Evolutionary conservation across 2,113 vertebrate genomes (phyloP).

Genomic region (Embiotoca jacksoni): DNA sequence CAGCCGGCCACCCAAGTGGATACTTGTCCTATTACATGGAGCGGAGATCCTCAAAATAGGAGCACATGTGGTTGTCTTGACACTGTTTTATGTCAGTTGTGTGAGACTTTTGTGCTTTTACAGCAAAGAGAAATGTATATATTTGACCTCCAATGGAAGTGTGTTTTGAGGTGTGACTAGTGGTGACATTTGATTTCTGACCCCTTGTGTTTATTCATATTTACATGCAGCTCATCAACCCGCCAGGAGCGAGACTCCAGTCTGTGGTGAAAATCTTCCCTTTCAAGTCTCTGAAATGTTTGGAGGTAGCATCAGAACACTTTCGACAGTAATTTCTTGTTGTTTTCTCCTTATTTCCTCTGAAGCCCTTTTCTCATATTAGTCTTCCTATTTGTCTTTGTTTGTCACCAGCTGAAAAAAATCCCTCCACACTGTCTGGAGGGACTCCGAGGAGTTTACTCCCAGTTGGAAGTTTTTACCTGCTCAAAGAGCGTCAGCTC

Average conservation of each 20-base stretch:
- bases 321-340: neutral
- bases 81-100: too few relatives aligned
- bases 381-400: neutral
- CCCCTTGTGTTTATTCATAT: neutral
- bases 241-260: slow-evolving; percentile 82
- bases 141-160: too few relatives aligned
- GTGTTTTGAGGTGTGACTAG: neutral
- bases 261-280: slow-evolving; percentile 94
- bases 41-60: too few relatives aligned
- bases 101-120: too few relatives aligned
- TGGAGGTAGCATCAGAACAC: slow-evolving; percentile 86
- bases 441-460: slow-evolving; percentile 93
- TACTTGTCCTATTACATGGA: too few relatives aligned
- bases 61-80: too few relatives aligned
- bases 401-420: slow-evolving; percentile 81
- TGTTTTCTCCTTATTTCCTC: neutral
- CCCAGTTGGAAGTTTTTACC: slow-evolving; percentile 92
- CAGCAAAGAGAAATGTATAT: too few relatives aligned
- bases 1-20: too few relatives aligned
- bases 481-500: slow-evolving; percentile 91
- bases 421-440: slow-evolving; percentile 91
- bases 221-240: slow-evolving; percentile 86
- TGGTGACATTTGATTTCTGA: too few relatives aligned
- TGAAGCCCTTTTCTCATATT: neutral
- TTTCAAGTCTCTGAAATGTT: slow-evolving; percentile 92